phyloP scores from a whole-genome alignment of 1,140 invertebrate genomes.

The Anastrepha obliqua region DNA sequence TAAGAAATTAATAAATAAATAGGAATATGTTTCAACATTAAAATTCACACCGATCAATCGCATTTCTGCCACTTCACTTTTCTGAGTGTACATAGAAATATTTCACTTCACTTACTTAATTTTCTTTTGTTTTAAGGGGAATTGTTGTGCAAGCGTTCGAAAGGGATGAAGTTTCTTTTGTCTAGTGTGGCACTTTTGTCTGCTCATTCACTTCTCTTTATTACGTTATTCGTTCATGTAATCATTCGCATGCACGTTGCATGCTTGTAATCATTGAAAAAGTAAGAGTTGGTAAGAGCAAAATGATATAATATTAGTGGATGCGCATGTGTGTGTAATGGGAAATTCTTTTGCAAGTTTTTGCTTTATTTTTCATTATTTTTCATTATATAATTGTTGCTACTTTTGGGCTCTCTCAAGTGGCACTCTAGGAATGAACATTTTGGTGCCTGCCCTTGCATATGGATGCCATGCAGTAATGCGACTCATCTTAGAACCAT shows the following conservation, averaged over 20 bases:
- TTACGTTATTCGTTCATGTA: background rate
- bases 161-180: constrained; percentile 12
- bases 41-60: no score
- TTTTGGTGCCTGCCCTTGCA: background rate
- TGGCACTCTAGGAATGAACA: background rate
- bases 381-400: background rate
- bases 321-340: background rate
- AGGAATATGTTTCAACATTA: no score
- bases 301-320: background rate
- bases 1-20: no score
- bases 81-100: no score
- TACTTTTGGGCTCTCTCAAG: constrained; percentile 10
- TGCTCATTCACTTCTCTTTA: constrained; percentile 30
- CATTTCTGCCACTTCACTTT: no score
- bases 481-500: background rate
- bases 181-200: constrained; percentile 38
- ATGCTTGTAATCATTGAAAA: constrained; percentile 36
- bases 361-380: background rate
- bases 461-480: background rate
- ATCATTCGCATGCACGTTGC: background rate
- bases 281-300: background rate
- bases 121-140: constrained; percentile 14
- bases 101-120: background rate
- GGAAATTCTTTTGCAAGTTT: background rate
- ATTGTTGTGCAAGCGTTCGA: constrained; percentile 8